phyloP scores from a whole-genome alignment of 1,140 invertebrate genomes.

The Dreissena polymorpha region DNA sequence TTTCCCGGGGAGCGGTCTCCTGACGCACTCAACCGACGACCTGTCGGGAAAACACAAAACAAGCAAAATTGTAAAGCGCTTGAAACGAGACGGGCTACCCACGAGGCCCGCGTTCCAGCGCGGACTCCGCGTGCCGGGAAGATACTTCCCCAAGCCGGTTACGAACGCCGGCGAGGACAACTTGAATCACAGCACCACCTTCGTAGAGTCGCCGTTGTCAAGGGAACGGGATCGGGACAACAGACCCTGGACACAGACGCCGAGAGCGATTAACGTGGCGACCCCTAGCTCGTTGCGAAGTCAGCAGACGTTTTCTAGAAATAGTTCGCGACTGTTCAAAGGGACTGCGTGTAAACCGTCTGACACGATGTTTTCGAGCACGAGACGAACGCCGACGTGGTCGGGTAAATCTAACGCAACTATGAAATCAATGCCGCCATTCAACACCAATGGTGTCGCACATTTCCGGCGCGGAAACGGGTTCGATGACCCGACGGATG shows the following conservation, averaged over 20 bases:
- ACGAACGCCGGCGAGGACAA: neutral
- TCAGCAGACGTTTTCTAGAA: conserved; percentile 9
- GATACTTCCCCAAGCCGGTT: conserved; percentile 38
- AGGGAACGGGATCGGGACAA: neutral
- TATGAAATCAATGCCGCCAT: conserved; percentile 20
- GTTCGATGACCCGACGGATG: neutral
- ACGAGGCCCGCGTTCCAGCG: conserved; percentile 36
- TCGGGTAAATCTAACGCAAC: conserved; percentile 24
- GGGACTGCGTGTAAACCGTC: conserved; percentile 6
- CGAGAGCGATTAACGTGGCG: conserved; percentile 4
- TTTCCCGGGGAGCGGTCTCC: conserved; percentile 32
- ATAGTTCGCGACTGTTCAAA: conserved; percentile 5
- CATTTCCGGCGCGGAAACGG: neutral
- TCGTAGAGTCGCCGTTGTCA: neutral
- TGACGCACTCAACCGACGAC: conserved; percentile 6
- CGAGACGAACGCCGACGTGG: conserved; percentile 14
- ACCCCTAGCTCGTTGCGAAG: conserved; percentile 6
- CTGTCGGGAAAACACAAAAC: neutral
- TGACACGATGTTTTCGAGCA: neutral
- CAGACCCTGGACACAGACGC: conserved; percentile 25
- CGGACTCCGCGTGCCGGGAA: conserved; percentile 22
- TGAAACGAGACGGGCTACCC: conserved; percentile 39
- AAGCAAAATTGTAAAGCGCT: neutral
- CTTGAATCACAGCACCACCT: conserved; percentile 1
- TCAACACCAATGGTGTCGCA: conserved; percentile 5